phyloP scores from a whole-genome alignment of 1,140 invertebrate species.

The Calephelis virginiensis region DNA sequence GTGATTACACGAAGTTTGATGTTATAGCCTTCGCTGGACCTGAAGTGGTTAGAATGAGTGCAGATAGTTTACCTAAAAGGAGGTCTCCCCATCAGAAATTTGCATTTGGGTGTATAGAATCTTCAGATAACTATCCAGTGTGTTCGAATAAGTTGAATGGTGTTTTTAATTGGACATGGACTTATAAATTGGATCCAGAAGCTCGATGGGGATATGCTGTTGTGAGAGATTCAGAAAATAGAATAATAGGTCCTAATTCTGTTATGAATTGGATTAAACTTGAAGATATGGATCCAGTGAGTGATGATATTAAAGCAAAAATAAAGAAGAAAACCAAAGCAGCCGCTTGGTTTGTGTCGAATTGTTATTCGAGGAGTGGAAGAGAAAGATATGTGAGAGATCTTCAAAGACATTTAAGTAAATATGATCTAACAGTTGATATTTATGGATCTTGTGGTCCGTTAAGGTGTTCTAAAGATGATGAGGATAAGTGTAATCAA shows the following conservation, averaged over 20 bases:
- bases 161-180: slow-evolving; percentile 83
- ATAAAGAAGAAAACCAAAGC: slow-evolving; percentile 72
- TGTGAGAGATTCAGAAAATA: slow-evolving; percentile 49
- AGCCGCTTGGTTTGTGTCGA: slow-evolving; percentile 83
- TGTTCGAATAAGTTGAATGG: slow-evolving; percentile 57
- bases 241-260: slow-evolving; percentile 54
- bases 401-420: slow-evolving; percentile 77
- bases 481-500: slow-evolving; percentile 61
- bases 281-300: slow-evolving; percentile 58
- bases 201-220: slow-evolving; percentile 78
- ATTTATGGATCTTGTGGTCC: slow-evolving; percentile 84
- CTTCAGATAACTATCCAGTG: slow-evolving; percentile 56
- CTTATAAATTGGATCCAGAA: slow-evolving; percentile 82
- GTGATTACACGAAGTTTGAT: slow-evolving; percentile 56
- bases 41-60: slow-evolving; percentile 34
- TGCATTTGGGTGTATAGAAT: slow-evolving; percentile 61
- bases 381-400: slow-evolving; percentile 79
- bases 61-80: slow-evolving; percentile 33
- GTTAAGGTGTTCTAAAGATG: slow-evolving; percentile 47
- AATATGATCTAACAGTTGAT: slow-evolving; percentile 76
- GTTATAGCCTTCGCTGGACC: slow-evolving; percentile 55
- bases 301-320: slow-evolving; percentile 45
- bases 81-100: slow-evolving; percentile 57
- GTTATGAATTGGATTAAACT: slow-evolving; percentile 56
- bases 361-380: slow-evolving; percentile 79